Evolutionary conservation across 2,113 vertebrate species (phyloP).

Genomic region (Grallaria varia): DNA sequence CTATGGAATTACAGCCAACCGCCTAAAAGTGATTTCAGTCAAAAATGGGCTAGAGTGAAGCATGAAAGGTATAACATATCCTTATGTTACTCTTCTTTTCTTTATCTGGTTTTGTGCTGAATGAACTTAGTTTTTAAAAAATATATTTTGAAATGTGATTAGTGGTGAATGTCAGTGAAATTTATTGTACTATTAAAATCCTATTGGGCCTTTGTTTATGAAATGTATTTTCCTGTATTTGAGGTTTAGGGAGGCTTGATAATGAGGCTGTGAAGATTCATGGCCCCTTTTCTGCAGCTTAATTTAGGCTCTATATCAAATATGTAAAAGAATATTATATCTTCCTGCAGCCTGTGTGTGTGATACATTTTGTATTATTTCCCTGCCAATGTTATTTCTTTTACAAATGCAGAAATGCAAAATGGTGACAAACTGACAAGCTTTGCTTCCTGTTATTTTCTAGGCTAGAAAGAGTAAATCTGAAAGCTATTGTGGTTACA

Average conservation of each 20-base stretch:
- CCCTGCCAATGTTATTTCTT: constrained; percentile 62
- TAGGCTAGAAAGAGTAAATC: neutral
- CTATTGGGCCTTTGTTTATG: constrained; percentile 84
- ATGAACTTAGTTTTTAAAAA: constrained; percentile 63
- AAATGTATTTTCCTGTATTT: constrained; percentile 83
- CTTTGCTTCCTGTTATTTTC: constrained; percentile 36
- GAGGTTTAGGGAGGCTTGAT: constrained; percentile 80
- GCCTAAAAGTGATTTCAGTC: neutral
- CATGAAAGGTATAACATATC: neutral
- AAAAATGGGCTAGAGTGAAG: neutral
- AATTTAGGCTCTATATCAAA: constrained; percentile 86
- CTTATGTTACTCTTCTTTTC: constrained; percentile 1
- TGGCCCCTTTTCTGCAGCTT: constrained; percentile 78
- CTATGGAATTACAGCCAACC: neutral
- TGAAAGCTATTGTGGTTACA: neutral
- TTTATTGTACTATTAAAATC: constrained; percentile 85
- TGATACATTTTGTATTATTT: constrained; percentile 78
- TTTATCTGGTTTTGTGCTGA: constrained; percentile 57
- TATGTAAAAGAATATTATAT: constrained; percentile 81
- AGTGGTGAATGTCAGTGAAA: constrained; percentile 76
- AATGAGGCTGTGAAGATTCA: constrained; percentile 84
- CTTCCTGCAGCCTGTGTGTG: constrained; percentile 71
- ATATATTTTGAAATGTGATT: constrained; percentile 76
- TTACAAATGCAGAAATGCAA: constrained; percentile 67
- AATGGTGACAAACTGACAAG: constrained; percentile 52